Conservation (phyloP, 2,888 invertebrate genomes). For the Endotricha flammealis region DNA sequence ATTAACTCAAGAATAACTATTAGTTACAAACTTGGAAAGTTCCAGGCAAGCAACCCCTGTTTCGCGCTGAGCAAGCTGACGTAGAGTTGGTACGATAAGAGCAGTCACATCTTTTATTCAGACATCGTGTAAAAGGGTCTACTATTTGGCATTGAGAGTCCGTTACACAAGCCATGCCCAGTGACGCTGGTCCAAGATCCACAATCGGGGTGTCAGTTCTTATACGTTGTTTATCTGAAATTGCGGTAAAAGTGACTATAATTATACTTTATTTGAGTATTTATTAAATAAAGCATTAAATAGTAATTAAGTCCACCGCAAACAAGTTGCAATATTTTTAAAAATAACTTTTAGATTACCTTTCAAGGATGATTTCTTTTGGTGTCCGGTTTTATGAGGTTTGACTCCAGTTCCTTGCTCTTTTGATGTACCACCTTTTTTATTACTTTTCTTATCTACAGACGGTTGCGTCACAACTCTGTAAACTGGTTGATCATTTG, state of each 20-base stretch:
- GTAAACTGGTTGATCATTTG: slow-evolving; percentile 69
- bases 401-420: slow-evolving; percentile 45
- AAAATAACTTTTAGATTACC: slow-evolving; percentile 37
- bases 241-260: slow-evolving; percentile 4
- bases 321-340: too few species aligned
- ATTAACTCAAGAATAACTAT: too few species aligned
- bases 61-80: slow-evolving; percentile 82
- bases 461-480: slow-evolving; percentile 70
- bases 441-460: slow-evolving; percentile 59
- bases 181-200: slow-evolving; percentile 79
- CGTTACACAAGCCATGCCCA: slow-evolving; percentile 86
- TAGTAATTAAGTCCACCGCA: not conserved
- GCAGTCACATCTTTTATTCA: slow-evolving; percentile 88
- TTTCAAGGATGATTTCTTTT: slow-evolving; percentile 69
- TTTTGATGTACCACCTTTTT: slow-evolving; percentile 50
- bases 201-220: slow-evolving; percentile 56
- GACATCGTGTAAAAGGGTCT: slow-evolving; percentile 87
- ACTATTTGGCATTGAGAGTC: slow-evolving; percentile 89
- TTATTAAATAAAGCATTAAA: not conserved
- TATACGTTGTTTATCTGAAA: slow-evolving; percentile 61
- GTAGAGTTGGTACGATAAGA: slow-evolving; percentile 77
- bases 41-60: slow-evolving; percentile 88
- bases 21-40: slow-evolving; percentile 88
- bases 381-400: slow-evolving; percentile 58
- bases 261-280: not conserved